phyloP scores from a whole-genome alignment of 2,797 vertebrate genomes.

The Odontamblyopus rebecca region DNA sequence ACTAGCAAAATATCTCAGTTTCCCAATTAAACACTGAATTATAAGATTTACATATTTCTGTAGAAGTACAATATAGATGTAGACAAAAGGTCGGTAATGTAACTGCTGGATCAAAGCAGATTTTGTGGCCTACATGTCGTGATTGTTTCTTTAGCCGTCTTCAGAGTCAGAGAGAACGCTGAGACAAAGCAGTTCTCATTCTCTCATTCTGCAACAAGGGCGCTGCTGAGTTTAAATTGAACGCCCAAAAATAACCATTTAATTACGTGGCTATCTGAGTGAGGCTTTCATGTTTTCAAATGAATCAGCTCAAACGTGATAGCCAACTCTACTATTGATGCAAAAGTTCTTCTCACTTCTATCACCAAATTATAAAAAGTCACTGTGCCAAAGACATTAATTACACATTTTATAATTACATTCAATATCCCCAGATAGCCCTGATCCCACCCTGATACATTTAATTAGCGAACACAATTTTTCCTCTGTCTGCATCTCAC shows the following conservation, averaged over 20 bases:
- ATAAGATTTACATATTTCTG: slow-evolving; percentile 56
- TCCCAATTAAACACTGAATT: background rate
- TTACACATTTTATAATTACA: slow-evolving; percentile 63
- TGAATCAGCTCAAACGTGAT: slow-evolving; percentile 58
- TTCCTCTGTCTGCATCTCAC: slow-evolving; percentile 29
- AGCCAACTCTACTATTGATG: slow-evolving; percentile 65
- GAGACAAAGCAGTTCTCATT: slow-evolving; percentile 62
- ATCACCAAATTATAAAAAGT: slow-evolving; percentile 44
- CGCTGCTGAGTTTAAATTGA: slow-evolving; percentile 71
- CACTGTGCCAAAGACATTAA: slow-evolving; percentile 53
- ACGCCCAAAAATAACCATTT: slow-evolving; percentile 73
- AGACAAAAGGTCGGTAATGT: slow-evolving; percentile 51
- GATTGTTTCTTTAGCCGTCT: slow-evolving; percentile 62
- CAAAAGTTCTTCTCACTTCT: slow-evolving; percentile 33
- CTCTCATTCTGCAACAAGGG: slow-evolving; percentile 58
- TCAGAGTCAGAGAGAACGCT: slow-evolving; percentile 54
- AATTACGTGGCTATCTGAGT: slow-evolving; percentile 71
- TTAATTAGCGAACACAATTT: slow-evolving; percentile 57
- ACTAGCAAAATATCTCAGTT: no score
- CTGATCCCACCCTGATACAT: slow-evolving; percentile 56
- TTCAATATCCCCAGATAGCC: slow-evolving; percentile 56
- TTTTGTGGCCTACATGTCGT: slow-evolving; percentile 40
- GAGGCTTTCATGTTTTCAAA: slow-evolving; percentile 73
- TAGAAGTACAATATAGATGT: slow-evolving; percentile 51
- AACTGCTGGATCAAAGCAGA: slow-evolving; percentile 64